Evolutionary conservation across 2,888 invertebrate species (phyloP).

Genomic region (Sylvicola fuscatus): DNA sequence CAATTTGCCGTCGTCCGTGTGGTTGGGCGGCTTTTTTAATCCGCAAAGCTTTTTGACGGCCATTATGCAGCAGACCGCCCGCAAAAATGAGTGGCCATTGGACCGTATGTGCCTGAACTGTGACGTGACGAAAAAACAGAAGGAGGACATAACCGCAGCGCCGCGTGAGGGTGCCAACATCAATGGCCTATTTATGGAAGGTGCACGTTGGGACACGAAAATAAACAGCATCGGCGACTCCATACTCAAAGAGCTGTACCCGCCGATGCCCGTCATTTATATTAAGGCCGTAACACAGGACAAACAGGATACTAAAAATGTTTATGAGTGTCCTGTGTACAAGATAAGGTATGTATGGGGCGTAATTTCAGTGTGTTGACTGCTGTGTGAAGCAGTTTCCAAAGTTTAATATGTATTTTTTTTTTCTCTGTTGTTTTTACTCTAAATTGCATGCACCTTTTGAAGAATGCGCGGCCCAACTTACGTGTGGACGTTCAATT

Average conservation of each 20-base stretch:
- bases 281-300: conserved; percentile 74
- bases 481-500: conserved; percentile 86
- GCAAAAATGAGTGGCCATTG: conserved; percentile 89
- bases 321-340: conserved; percentile 87
- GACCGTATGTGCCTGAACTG: conserved; percentile 92
- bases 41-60: conserved; percentile 93
- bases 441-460: background rate
- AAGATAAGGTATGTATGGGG: conserved; percentile 51
- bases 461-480: conserved; percentile 61
- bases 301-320: conserved; percentile 68
- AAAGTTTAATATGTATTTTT: too few species aligned
- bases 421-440: background rate
- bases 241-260: conserved; percentile 72
- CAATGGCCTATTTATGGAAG: conserved; percentile 80
- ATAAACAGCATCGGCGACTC: conserved; percentile 65
- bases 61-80: conserved; percentile 92
- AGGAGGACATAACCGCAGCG: conserved; percentile 62
- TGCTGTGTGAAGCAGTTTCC: too few species aligned
- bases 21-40: conserved; percentile 92
- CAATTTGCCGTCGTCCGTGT: conserved; percentile 67
- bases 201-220: conserved; percentile 77
- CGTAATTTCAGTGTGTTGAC: too few species aligned
- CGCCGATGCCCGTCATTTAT: conserved; percentile 75
- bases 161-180: conserved; percentile 86
- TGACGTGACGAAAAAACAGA: conserved; percentile 78